Conservation (phyloP, 2,888 invertebrate species). For the Trissolcus japonicus region DNA sequence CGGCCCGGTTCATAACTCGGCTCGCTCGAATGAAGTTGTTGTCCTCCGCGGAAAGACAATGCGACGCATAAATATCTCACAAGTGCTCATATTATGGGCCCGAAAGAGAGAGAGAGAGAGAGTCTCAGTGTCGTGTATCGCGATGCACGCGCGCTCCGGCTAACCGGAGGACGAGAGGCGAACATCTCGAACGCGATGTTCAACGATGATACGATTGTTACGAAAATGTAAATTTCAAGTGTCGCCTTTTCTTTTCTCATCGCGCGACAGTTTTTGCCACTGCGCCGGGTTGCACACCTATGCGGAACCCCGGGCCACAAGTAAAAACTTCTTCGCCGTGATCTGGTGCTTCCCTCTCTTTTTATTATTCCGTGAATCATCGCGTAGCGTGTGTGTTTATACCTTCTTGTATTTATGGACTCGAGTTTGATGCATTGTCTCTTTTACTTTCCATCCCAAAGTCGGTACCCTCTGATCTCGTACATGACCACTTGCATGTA, state of each 20-base stretch:
- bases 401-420: constrained; percentile 49
- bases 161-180: constrained; percentile 52
- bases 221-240: constrained; percentile 54
- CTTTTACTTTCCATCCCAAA: constrained; percentile 30
- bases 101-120: background rate
- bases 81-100: constrained; percentile 69
- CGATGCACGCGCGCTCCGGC: constrained; percentile 29
- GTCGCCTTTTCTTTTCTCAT: constrained; percentile 36
- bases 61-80: constrained; percentile 75
- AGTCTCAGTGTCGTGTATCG: constrained; percentile 52
- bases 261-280: constrained; percentile 32
- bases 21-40: constrained; percentile 75
- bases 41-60: constrained; percentile 72
- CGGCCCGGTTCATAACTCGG: constrained; percentile 70
- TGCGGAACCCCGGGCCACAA: too few species aligned
- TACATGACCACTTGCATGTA: constrained; percentile 28
- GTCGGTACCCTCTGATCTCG: constrained; percentile 42
- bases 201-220: constrained; percentile 57
- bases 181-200: constrained; percentile 51
- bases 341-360: too few species aligned
- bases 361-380: constrained; percentile 50
- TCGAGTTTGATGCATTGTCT: constrained; percentile 45
- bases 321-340: background rate
- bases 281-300: constrained; percentile 27
- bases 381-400: constrained; percentile 21